Conservation (phyloP, 2,797 vertebrate genomes). For the Ctenopoma kingsleyae region DNA sequence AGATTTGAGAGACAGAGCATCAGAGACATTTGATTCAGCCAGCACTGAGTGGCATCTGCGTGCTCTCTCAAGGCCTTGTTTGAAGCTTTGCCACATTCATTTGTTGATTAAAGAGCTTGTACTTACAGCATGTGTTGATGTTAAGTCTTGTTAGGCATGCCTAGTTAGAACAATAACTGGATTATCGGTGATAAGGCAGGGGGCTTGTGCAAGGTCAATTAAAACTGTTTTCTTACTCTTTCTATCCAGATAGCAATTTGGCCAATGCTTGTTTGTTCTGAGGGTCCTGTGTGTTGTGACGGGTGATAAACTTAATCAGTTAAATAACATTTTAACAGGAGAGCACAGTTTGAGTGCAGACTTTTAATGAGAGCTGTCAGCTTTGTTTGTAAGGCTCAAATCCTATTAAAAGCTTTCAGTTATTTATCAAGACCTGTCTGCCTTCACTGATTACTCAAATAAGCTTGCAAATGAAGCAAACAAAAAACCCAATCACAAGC, state of each 20-base stretch:
- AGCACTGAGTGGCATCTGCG: constrained; percentile 32
- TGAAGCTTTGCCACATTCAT: constrained; percentile 34
- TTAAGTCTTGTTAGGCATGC: constrained; percentile 39
- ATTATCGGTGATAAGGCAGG: constrained; percentile 37
- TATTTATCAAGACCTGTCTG: constrained; percentile 80
- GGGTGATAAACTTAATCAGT: constrained; percentile 77
- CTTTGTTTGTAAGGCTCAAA: constrained; percentile 82
- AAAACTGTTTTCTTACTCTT: constrained; percentile 66
- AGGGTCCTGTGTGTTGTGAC: constrained; percentile 65
- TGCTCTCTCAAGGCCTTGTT: constrained; percentile 22
- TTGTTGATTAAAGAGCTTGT: constrained; percentile 40
- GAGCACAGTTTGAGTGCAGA: constrained; percentile 73
- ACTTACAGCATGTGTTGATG: constrained; percentile 24
- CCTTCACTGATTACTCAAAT: constrained; percentile 76
- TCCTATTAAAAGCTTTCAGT: constrained; percentile 83
- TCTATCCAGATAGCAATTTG: constrained; percentile 69
- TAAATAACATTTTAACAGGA: constrained; percentile 71
- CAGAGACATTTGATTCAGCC: constrained; percentile 26
- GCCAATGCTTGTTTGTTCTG: constrained; percentile 70
- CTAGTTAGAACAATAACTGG: constrained; percentile 33
- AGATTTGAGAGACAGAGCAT: constrained; percentile 64
- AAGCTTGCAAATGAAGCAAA: constrained; percentile 81
- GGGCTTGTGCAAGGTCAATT: constrained; percentile 53
- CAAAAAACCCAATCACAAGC: constrained; percentile 64
- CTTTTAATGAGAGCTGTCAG: constrained; percentile 83